Percentiles rank a stretch among this genome's conserved stretches.
Conservation (phyloP, 2,113 vertebrate genomes). For the Thermophis baileyi region DNA sequence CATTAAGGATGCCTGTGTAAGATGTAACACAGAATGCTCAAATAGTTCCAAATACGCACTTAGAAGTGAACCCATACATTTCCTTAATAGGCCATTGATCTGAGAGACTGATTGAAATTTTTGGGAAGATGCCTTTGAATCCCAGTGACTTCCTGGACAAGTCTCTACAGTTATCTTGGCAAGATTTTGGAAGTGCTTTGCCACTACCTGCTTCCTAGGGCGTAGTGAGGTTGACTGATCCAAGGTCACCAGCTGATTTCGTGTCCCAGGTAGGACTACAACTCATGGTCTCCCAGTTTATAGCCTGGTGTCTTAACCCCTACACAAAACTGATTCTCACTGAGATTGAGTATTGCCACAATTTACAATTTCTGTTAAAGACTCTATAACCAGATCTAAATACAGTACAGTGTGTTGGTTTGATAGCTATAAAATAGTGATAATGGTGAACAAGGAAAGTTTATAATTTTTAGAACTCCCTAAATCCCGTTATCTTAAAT, state of each 20-base stretch:
- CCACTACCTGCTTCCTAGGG: background rate
- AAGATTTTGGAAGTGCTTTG: background rate
- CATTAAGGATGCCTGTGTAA: background rate
- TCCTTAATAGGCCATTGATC: background rate
- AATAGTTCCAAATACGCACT: background rate
- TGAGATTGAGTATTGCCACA: background rate
- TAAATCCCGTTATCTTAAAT: background rate
- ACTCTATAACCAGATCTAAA: background rate
- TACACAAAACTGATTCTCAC: background rate
- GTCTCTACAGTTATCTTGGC: background rate
- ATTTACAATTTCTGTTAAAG: background rate
- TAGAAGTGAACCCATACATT: background rate
- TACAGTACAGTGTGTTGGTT: background rate
- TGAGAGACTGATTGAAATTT: background rate
- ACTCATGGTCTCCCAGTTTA: background rate
- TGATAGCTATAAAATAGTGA: background rate
- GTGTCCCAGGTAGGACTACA: background rate
- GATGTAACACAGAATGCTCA: background rate
- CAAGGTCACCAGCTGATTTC: background rate
- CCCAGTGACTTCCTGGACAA: background rate
- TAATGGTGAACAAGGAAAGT: background rate
- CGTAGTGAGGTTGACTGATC: background rate
- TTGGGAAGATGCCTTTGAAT: background rate
- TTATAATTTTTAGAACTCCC: background rate
- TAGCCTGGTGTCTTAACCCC: background rate